These are phyloP conservation scores for Bradynema listronoti DNA, from an alignment of 1,140 invertebrate species.

Conservation along the genomic window DNA sequence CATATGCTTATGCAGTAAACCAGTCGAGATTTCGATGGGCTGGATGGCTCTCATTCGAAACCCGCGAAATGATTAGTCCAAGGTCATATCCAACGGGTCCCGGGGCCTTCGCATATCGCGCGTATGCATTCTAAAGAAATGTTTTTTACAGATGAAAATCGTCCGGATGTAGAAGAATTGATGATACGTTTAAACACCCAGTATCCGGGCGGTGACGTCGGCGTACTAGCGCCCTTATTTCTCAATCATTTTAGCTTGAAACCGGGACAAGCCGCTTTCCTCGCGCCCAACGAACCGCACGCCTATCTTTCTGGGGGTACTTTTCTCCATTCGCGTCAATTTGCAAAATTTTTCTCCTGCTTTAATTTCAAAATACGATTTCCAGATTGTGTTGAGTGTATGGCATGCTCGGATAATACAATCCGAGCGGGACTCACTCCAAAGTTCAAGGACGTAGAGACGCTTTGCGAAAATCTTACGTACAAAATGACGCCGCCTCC, in stretches of 20 bases:
- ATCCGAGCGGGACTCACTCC: conserved; percentile 90
- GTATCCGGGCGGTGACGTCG: conserved; percentile 59
- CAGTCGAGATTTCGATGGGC: too few species aligned
- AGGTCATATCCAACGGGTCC: too few species aligned
- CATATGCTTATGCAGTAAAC: too few species aligned
- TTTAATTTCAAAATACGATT: conserved; percentile 34
- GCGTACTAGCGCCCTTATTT: conserved; percentile 84
- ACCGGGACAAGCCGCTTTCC: conserved; percentile 83
- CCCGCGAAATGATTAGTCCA: too few species aligned
- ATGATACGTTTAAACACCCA: conserved; percentile 43
- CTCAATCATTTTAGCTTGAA: conserved; percentile 77
- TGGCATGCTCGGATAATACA: conserved; percentile 97
- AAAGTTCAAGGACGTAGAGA: conserved; percentile 84
- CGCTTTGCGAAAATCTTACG: conserved; percentile 73
- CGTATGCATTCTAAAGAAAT: not conserved
- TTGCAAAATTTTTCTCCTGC: not conserved
- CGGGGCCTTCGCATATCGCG: too few species aligned
- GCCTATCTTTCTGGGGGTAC: conserved; percentile 88
- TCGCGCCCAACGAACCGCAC: conserved; percentile 87
- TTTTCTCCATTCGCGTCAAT: not conserved
- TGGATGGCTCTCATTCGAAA: too few species aligned
- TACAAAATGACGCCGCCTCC: conserved; percentile 69
- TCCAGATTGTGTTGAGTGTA: conserved; percentile 92
- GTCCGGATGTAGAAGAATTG: conserved; percentile 17
- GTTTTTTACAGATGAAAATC: conserved; percentile 7